Conservation (phyloP, 2,888 invertebrate species). For the Eupithecia pulchellata region DNA sequence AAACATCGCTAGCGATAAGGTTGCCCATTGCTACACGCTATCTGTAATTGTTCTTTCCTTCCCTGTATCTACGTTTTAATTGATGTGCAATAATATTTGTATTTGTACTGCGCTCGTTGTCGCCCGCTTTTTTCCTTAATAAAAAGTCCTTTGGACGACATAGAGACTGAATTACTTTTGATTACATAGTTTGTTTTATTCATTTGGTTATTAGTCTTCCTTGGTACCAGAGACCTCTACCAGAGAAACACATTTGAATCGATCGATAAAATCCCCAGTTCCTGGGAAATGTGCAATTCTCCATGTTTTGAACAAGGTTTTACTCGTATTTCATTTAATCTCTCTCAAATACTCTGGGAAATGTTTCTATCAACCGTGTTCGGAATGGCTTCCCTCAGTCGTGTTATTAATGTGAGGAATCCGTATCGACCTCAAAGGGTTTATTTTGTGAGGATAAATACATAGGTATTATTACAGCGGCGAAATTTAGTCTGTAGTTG, state of each 20-base stretch:
- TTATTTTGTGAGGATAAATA: neutral
- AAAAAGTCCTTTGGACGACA: too few species aligned
- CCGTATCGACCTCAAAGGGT: neutral
- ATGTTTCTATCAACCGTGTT: constrained; percentile 7
- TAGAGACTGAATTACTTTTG: too few species aligned
- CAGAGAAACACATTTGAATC: neutral
- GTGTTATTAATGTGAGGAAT: neutral
- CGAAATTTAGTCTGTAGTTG: neutral
- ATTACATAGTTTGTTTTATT: too few species aligned
- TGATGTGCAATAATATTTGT: too few species aligned
- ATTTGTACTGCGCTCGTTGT: too few species aligned
- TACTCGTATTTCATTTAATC: constrained; percentile 1
- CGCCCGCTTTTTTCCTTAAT: too few species aligned
- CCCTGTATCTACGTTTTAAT: too few species aligned
- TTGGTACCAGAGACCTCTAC: too few species aligned
- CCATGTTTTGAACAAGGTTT: neutral
- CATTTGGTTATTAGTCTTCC: neutral
- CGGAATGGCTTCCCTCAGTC: constrained; percentile 9
- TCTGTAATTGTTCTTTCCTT: too few species aligned
- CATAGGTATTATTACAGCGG: neutral
- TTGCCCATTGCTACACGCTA: too few species aligned
- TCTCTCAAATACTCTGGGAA: constrained; percentile 2
- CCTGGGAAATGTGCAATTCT: neutral
- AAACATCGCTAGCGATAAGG: too few species aligned
- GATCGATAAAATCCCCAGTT: neutral